A percentile compares a stretch with the other conserved stretches of the same genome.
Evolutionary conservation across 92 coral and sea anemone genomes (phyloP).

Genomic region (Plumapathes pennacea): DNA sequence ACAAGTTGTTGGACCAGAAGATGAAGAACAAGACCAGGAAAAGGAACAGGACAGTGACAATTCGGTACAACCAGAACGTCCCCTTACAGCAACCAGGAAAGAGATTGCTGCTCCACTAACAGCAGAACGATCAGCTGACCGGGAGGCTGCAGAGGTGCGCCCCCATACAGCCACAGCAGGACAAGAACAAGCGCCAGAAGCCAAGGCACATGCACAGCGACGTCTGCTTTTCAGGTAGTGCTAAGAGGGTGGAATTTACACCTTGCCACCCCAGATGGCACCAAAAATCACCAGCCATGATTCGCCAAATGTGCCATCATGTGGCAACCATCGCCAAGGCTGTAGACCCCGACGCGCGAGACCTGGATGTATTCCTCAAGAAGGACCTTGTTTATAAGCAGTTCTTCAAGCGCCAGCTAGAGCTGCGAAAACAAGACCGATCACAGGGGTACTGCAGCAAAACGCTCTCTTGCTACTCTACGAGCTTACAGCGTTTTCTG

Average conservation of each 20-base stretch:
- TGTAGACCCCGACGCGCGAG: conserved; percentile 2
- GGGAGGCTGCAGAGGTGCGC: too few relatives aligned
- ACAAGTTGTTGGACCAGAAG: too few relatives aligned
- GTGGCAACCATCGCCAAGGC: conserved; percentile 7
- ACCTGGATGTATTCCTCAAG: conserved; percentile 2
- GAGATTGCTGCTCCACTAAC: too few relatives aligned
- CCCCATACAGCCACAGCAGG: too few relatives aligned
- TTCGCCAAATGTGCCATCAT: conserved; percentile 10
- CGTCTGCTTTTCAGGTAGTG: background rate
- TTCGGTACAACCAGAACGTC: too few relatives aligned
- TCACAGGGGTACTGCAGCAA: conserved; percentile 9
- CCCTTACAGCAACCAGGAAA: too few relatives aligned
- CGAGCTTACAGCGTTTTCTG: conserved; percentile 13
- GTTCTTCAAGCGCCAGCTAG: conserved; percentile 10
- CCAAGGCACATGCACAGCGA: too few relatives aligned
- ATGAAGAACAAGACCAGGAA: too few relatives aligned
- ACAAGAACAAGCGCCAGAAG: too few relatives aligned
- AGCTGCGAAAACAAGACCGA: conserved; percentile 9
- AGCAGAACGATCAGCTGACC: too few relatives aligned
- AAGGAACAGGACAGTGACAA: too few relatives aligned
- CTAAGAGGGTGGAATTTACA: conserved; percentile 5
- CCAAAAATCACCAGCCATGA: conserved; percentile 4
- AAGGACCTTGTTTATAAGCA: conserved; percentile 2
- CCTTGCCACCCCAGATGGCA: conserved; percentile 12
- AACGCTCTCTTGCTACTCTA: conserved; percentile 12